Conservation (phyloP, 92 coral and sea anemone species). For the Chrysogorgia sp. region DNA sequence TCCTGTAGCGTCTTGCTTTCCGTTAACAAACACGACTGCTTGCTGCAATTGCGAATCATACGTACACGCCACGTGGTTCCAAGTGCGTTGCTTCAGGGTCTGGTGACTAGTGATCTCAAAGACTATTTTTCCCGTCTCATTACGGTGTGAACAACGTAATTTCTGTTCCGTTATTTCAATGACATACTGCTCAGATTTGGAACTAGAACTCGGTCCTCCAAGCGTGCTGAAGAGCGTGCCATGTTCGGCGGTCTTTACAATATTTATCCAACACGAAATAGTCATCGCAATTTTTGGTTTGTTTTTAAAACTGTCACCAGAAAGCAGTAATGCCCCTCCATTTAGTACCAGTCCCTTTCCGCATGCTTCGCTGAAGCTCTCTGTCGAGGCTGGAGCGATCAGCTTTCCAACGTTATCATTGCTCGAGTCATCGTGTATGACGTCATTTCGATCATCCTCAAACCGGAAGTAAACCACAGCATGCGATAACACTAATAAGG, state of each 20-base stretch:
- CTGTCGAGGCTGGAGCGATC: constrained; percentile 84
- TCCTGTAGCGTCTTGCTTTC: constrained; percentile 57
- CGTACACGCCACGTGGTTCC: constrained; percentile 93
- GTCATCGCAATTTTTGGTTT: constrained; percentile 84
- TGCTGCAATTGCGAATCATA: constrained; percentile 78
- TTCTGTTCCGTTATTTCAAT: constrained; percentile 74
- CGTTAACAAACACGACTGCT: constrained; percentile 89
- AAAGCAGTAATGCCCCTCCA: constrained; percentile 87
- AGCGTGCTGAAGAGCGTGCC: constrained; percentile 88
- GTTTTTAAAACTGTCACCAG: constrained; percentile 70
- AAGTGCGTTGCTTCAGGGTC: constrained; percentile 67
- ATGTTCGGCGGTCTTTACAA: constrained; percentile 67
- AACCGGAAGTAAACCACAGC: constrained; percentile 90
- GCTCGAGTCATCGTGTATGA: constrained; percentile 78
- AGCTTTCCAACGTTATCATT: constrained; percentile 86
- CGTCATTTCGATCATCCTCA: constrained; percentile 75
- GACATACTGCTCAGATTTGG: constrained; percentile 79
- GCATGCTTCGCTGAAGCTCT: constrained; percentile 87
- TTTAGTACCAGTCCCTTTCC: constrained; percentile 90
- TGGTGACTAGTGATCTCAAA: constrained; percentile 85
- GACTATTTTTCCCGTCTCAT: constrained; percentile 70
- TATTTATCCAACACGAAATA: constrained; percentile 86
- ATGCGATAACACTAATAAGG: constrained; percentile 68
- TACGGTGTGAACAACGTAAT: constrained; percentile 89
- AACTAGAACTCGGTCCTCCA: constrained; percentile 83